phyloP scores from a whole-genome alignment of 2,113 vertebrate genomes.

The Scalopus aquaticus region DNA sequence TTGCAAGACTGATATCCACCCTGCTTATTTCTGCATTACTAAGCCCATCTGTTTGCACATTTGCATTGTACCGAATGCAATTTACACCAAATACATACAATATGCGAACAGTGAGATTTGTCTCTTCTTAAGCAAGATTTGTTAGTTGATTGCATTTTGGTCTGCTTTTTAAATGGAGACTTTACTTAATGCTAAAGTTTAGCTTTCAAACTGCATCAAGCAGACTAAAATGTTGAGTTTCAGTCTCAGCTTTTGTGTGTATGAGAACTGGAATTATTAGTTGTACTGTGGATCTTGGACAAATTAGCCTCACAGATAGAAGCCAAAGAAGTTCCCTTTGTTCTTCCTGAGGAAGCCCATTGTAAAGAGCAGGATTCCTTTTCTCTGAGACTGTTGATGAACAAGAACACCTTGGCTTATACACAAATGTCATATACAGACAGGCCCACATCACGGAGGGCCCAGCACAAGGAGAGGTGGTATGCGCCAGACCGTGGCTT shows the following conservation, averaged over 20 bases:
- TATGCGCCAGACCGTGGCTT: not conserved
- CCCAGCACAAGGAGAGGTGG: not conserved
- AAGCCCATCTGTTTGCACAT: slow-evolving; percentile 70
- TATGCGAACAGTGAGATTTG: slow-evolving; percentile 43
- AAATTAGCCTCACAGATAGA: not conserved
- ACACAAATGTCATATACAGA: not conserved
- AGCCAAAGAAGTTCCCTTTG: not conserved
- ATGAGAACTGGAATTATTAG: not conserved
- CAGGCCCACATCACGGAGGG: not conserved
- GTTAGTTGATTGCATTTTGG: slow-evolving; percentile 18
- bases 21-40: not conserved
- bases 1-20: not conserved
- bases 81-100: slow-evolving; percentile 57
- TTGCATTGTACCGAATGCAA: slow-evolving; percentile 55
- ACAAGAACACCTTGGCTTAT: not conserved
- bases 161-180: not conserved
- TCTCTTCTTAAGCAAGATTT: slow-evolving; percentile 58
- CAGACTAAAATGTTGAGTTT: not conserved
- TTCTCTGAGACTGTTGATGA: not conserved
- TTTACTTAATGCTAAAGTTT: not conserved
- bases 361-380: not conserved
- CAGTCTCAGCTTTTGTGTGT: not conserved
- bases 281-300: not conserved
- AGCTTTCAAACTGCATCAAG: not conserved
- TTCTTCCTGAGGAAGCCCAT: not conserved